Evolutionary conservation across 2,113 vertebrate species (phyloP).

Genomic region (Gallinago media): DNA sequence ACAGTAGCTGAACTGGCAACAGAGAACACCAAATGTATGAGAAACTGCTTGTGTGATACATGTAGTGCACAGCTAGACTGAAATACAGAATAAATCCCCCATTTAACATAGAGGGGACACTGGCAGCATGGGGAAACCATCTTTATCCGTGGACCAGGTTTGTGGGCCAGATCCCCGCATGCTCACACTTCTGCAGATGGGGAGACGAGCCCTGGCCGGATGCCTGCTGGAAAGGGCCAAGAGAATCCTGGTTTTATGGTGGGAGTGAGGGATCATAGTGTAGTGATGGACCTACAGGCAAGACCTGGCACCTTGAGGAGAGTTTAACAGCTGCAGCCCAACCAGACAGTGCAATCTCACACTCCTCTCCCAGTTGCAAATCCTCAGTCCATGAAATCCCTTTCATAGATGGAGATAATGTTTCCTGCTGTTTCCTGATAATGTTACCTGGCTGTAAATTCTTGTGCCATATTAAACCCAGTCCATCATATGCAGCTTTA

Average conservation of each 20-base stretch:
- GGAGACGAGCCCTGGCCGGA: not conserved
- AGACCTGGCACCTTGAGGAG: not conserved
- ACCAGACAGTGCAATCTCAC: not conserved
- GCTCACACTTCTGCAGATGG: not conserved
- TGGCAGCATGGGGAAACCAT: not conserved
- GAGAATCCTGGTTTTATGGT: not conserved
- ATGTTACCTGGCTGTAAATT: not conserved
- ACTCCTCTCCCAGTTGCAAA: not conserved
- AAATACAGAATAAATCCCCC: not conserved
- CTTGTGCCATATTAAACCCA: not conserved
- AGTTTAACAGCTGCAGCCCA: not conserved
- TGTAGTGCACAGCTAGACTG: not conserved
- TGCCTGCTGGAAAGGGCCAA: not conserved
- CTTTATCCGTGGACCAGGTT: not conserved
- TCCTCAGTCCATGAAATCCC: fast-evolving
- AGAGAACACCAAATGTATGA: not conserved
- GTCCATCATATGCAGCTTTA: not conserved
- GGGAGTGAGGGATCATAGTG: fast-evolving
- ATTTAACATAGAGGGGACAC: not conserved
- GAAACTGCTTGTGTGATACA: not conserved
- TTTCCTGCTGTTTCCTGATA: too few relatives aligned
- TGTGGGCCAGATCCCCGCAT: not conserved
- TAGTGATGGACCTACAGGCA: not conserved
- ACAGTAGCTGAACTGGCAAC: not conserved
- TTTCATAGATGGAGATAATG: not conserved